A percentile compares a stretch with the other conserved stretches of the same genome.
Conservation (phyloP, 1,140 invertebrate species). For the Orussus abietinus region DNA sequence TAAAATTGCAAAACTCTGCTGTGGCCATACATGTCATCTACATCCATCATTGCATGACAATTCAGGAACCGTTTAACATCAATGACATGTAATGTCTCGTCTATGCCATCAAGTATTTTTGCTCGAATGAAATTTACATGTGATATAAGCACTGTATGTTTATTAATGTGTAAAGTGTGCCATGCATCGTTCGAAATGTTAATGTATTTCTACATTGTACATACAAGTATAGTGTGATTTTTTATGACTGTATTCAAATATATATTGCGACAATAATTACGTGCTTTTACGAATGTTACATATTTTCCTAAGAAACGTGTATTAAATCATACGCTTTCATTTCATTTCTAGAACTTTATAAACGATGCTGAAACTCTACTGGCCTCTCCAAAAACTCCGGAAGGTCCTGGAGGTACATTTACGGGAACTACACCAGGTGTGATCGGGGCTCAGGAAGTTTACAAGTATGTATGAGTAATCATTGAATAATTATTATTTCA, state of each 20-base stretch:
- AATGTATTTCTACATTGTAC: neutral
- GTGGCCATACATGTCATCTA: constrained; percentile 23
- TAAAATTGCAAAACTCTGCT: constrained; percentile 18
- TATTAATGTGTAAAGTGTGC: constrained; percentile 3
- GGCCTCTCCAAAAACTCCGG: constrained; percentile 67
- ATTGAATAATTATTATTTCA: constrained; percentile 6
- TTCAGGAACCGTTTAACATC: neutral
- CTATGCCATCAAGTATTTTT: neutral
- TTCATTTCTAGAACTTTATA: constrained; percentile 68
- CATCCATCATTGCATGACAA: constrained; percentile 28
- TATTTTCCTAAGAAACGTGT: too few relatives aligned
- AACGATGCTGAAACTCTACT: constrained; percentile 74
- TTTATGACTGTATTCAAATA: too few relatives aligned
- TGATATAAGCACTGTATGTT: constrained; percentile 5
- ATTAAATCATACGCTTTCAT: too few relatives aligned
- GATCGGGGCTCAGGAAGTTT: constrained; percentile 91
- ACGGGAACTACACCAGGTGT: constrained; percentile 78
- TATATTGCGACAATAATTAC: too few relatives aligned
- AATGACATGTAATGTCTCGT: constrained; percentile 13
- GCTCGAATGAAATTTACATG: constrained; percentile 10
- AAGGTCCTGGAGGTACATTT: constrained; percentile 56
- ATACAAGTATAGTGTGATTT: too few relatives aligned
- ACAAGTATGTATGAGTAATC: constrained; percentile 60
- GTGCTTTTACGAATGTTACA: too few relatives aligned
- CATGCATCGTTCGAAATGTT: neutral